phyloP scores from a whole-genome alignment of 2,797 vertebrate genomes.

The Lagocephalus sceleratus region DNA sequence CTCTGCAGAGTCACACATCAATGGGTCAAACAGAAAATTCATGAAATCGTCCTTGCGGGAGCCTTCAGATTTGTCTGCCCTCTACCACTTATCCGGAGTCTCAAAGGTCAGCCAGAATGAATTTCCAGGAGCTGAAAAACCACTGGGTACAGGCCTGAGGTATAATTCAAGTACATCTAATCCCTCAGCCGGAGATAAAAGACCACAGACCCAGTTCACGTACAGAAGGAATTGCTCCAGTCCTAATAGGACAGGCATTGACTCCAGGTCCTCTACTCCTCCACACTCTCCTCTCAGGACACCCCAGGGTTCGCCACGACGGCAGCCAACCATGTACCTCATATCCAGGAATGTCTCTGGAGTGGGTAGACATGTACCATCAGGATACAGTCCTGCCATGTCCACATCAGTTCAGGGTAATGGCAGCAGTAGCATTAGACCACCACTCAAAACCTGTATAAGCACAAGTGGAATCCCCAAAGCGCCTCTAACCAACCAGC shows the following conservation, averaged over 20 bases:
- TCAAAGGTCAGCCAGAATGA: constrained; percentile 50
- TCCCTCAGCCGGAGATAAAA: constrained; percentile 62
- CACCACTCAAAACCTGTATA: constrained; percentile 82
- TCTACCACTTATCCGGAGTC: constrained; percentile 47
- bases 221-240: constrained; percentile 74
- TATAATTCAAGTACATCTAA: constrained; percentile 46
- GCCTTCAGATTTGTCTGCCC: constrained; percentile 65
- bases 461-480: constrained; percentile 85
- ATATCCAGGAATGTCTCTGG: constrained; percentile 65
- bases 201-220: constrained; percentile 62
- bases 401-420: constrained; percentile 69
- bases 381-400: constrained; percentile 60
- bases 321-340: constrained; percentile 66
- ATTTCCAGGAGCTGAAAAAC: constrained; percentile 37
- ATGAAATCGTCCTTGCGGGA: constrained; percentile 59
- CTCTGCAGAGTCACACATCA: constrained; percentile 33
- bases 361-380: constrained; percentile 54
- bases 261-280: constrained; percentile 67
- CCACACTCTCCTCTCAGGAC: constrained; percentile 70
- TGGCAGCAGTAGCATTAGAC: constrained; percentile 79
- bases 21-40: constrained; percentile 48
- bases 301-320: constrained; percentile 70
- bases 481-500: constrained; percentile 77
- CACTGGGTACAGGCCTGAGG: constrained; percentile 40
- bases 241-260: constrained; percentile 62